Evolutionary conservation across 2,113 vertebrate species (phyloP), one percentile per base, ranked within the genome.

Genomic region (Lethenteron camtschaticum): DNA sequence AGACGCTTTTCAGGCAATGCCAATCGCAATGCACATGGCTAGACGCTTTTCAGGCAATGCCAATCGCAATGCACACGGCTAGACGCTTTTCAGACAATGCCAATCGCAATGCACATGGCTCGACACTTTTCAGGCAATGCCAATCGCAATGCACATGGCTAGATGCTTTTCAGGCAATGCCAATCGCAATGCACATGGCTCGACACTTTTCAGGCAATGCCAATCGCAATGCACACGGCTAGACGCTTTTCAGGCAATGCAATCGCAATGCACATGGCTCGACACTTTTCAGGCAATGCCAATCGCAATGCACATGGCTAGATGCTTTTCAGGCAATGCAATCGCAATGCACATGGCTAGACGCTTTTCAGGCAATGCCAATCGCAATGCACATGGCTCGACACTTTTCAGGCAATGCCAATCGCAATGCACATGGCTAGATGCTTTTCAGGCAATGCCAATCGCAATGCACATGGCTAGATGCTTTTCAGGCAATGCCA

Each of bases 1-100:
- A n/a, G n/a, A n/a, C n/a, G n/a, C 72, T 99, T 96, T 76, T 96
- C 92, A 83, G 92, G 90, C 96, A 78, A 77, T 6, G 41, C 41
- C 4, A 41, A 41, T 41, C 41, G 41, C 41, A 41, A 41, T 41
- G 41, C 41, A 41, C 41, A 5, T 1, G 41, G 41, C 41, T 41
- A 41, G 41, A 41, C 41, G 41, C 41, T 24, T 24, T 24, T 96
- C 92, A 83, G 92, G 90, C 96, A 78, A 77, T 41, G 41, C 41
- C 4, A 41, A 6, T 41, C 41, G 41, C 41, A 6, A 41, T 41
- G 5, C 41, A 41, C 41, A 5, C 6, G 20, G 20, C n/a, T n/a
- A n/a, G n/a, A n/a, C n/a, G n/a, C 72, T 99, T 96, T 76, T 96
- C 92, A 83, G 92, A 89, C 96, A 78, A 77, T 6, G 41, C 41